phyloP scores from a whole-genome alignment of 2,797 vertebrate species.

The Natrix natrix region DNA sequence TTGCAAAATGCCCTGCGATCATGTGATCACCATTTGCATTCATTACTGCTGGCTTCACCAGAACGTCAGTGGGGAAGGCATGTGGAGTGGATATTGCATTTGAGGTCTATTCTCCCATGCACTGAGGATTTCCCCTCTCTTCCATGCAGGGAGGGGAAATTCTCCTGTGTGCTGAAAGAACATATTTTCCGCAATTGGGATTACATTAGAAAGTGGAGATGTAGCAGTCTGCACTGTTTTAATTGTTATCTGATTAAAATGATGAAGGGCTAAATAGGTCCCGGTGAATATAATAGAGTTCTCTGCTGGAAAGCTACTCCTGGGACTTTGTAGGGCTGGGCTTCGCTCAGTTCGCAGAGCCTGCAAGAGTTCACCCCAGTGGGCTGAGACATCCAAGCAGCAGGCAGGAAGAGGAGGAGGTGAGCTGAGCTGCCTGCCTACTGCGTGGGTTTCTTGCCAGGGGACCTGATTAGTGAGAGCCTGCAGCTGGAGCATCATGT shows the following conservation, averaged over 20 bases:
- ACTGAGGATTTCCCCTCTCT: neutral
- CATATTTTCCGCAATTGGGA: neutral
- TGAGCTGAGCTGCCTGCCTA: constrained; percentile 19
- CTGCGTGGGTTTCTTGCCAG: constrained; percentile 32
- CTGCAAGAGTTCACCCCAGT: constrained; percentile 6
- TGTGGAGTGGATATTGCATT: neutral
- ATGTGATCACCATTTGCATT: neutral
- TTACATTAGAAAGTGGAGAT: neutral
- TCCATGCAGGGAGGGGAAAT: neutral
- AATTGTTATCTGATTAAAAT: neutral
- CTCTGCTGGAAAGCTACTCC: constrained; percentile 11
- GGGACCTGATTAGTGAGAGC: constrained; percentile 36
- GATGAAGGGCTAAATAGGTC: neutral
- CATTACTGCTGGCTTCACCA: neutral
- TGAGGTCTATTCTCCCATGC: neutral
- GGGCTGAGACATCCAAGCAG: constrained; percentile 10
- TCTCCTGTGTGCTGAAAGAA: neutral
- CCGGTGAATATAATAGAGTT: neutral
- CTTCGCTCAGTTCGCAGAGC: constrained; percentile 6
- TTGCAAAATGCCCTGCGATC: neutral
- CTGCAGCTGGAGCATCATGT: constrained; percentile 27
- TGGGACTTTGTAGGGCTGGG: neutral
- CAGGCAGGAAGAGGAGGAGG: constrained; percentile 9
- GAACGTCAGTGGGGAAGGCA: neutral
- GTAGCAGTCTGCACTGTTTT: neutral